A percentile compares a stretch with the other conserved stretches of the same genome.
Evolutionary conservation across 2,888 invertebrate species (phyloP).

Genomic region (Hyposoter dolosus): DNA sequence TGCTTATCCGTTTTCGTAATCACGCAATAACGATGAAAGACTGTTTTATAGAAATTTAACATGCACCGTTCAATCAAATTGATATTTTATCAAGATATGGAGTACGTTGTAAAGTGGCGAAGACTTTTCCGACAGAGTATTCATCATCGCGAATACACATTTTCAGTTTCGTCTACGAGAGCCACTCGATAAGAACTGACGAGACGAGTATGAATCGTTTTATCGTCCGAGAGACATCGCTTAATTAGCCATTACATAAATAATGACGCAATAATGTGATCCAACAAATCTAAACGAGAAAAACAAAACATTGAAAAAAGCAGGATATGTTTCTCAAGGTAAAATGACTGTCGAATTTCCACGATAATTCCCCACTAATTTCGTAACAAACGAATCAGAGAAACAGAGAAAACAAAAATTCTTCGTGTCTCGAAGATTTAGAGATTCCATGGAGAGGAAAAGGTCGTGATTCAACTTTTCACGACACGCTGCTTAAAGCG

Average conservation of each 20-base stretch:
- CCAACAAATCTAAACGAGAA: background rate
- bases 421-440: background rate
- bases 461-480: background rate
- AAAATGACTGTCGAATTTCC: too few relatives aligned
- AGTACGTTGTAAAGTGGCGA: background rate
- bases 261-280: background rate
- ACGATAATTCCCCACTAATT: background rate
- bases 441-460: background rate
- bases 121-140: slow-evolving; percentile 2
- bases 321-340: background rate
- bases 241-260: slow-evolving; percentile 20
- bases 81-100: background rate
- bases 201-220: slow-evolving; percentile 31
- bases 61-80: slow-evolving; percentile 5
- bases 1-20: slow-evolving; percentile 6
- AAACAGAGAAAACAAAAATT: background rate
- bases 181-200: background rate
- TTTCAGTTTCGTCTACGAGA: background rate
- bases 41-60: background rate
- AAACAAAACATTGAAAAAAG: background rate
- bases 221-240: slow-evolving; percentile 5
- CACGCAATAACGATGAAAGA: background rate
- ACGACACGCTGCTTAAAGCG: slow-evolving; percentile 21
- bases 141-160: slow-evolving; percentile 25
- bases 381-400: background rate